Evolutionary conservation across 1,140 invertebrate species (phyloP), one percentile per base, ranked within the genome.

Genomic region (Leptoteleia sp.): DNA sequence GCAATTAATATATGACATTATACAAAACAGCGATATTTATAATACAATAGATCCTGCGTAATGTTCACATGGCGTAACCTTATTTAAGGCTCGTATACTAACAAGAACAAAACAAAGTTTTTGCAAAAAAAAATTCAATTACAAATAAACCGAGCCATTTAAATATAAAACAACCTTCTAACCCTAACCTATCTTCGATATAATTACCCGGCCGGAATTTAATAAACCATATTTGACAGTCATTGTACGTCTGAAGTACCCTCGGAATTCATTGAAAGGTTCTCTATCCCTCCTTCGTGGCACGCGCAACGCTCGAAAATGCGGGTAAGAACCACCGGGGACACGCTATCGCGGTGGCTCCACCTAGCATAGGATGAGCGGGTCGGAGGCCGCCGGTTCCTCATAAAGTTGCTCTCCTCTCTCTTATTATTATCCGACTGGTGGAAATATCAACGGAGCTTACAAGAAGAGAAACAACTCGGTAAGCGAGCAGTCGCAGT

Each of bases 311-410:
- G 4, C 0, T 1, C 50, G 7, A 11, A 1, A 57, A 67, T 65
- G n/a, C n/a, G 22, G 71, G 59, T 88, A 86, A 88, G 83, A 81
- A 47, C 61, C 86, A 64, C 81, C 68, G 84, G 81, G 79, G 82
- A 81, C 82, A 84, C 83, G 83, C 84, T 86, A 87, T 87, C 85
- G 83, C 83, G 82, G 85, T 83, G 84, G 81, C 86, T 88, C 87
- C 87, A 87, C 87, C 86, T 89, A 89, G 86, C 83, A 85, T 85
- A 85, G 85, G 83, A 85, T 86, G 84, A 87, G 82, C 86, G 87
- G 87, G 85, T 87, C 85, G 86, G 84, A 85, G 86, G 86, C 84
- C 85, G 87, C 84, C 87, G 85, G 86, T 89, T 87, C 86, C 85
- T 88, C 87, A 87, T 86, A 86, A 85, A 87, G 84, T 88, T 84